phyloP scores from a whole-genome alignment of 1,140 invertebrate genomes.

The Coenobita brevimanus region DNA sequence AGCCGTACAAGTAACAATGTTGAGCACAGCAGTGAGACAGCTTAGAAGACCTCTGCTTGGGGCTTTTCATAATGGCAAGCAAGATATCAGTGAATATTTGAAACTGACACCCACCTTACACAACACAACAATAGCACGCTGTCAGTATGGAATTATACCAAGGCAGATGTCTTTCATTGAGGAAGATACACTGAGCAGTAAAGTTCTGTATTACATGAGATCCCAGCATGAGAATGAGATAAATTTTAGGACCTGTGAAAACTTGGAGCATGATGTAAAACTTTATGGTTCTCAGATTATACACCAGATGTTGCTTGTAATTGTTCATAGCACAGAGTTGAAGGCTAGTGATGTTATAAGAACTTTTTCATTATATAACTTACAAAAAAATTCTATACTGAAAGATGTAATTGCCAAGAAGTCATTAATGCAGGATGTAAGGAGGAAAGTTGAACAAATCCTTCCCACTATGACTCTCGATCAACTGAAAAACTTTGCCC shows the following conservation, averaged over 20 bases:
- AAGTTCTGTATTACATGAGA: slow-evolving; percentile 26
- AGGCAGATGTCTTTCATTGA: background rate
- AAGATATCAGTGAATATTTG: too few relatives aligned
- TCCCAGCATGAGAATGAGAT: background rate
- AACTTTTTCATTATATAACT: slow-evolving; percentile 32
- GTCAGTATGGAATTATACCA: slow-evolving; percentile 4
- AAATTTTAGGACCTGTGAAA: background rate
- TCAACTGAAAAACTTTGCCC: slow-evolving; percentile 37
- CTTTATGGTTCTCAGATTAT: background rate
- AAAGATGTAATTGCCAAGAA: slow-evolving; percentile 37
- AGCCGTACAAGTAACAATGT: too few relatives aligned
- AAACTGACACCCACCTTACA: too few relatives aligned
- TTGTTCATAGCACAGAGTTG: slow-evolving; percentile 7
- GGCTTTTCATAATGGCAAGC: too few relatives aligned
- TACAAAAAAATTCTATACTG: background rate
- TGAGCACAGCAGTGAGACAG: too few relatives aligned
- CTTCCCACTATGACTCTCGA: slow-evolving; percentile 29
- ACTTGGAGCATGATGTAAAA: background rate
- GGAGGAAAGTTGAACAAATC: slow-evolving; percentile 16
- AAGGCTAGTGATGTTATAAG: slow-evolving; percentile 32
- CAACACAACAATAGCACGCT: too few relatives aligned
- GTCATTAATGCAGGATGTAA: slow-evolving; percentile 23
- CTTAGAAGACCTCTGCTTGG: too few relatives aligned
- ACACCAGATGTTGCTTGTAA: slow-evolving; percentile 38
- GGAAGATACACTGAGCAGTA: background rate